These are phyloP conservation scores for Scophthalmus maximus DNA, from an alignment of 2,113 vertebrate species.

Conservation along the genomic window DNA sequence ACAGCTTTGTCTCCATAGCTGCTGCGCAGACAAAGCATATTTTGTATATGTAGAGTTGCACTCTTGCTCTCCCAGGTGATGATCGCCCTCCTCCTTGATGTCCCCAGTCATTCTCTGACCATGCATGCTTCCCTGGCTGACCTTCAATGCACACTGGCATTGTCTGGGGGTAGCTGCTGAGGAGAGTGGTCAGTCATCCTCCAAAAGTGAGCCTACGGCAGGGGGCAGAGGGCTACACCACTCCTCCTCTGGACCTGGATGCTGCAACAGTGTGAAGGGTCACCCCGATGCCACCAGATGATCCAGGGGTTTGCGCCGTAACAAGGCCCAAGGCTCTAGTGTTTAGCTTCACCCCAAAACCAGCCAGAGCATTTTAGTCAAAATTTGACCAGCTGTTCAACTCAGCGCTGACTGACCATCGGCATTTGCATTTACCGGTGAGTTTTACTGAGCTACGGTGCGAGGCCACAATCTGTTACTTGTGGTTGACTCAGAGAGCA, in stretches of 20 bases:
- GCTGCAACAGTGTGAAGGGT: background rate
- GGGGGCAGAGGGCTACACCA: background rate
- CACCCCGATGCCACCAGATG: background rate
- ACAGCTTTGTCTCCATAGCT: background rate
- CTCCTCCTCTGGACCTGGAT: background rate
- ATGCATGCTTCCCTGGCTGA: too few species aligned
- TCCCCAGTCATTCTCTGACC: too few species aligned
- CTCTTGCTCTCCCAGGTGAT: background rate
- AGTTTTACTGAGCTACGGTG: too few species aligned
- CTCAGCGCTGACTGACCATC: background rate
- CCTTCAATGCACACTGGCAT: background rate
- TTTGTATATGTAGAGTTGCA: too few species aligned
- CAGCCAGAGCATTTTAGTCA: background rate
- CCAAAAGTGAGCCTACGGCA: background rate
- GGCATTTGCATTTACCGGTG: background rate
- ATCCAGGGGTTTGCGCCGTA: too few species aligned
- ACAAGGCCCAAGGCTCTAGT: too few species aligned
- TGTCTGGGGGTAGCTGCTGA: background rate
- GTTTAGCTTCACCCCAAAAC: background rate
- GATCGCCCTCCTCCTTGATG: background rate
- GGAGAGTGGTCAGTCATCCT: background rate
- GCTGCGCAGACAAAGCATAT: background rate
- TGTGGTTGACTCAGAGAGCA: too few species aligned
- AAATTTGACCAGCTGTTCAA: background rate
- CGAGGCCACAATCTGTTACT: too few species aligned